Evolutionary conservation across 2,888 invertebrate genomes (phyloP), one percentile per base, ranked within the genome.

Genomic region (Heliconius cydno): DNA sequence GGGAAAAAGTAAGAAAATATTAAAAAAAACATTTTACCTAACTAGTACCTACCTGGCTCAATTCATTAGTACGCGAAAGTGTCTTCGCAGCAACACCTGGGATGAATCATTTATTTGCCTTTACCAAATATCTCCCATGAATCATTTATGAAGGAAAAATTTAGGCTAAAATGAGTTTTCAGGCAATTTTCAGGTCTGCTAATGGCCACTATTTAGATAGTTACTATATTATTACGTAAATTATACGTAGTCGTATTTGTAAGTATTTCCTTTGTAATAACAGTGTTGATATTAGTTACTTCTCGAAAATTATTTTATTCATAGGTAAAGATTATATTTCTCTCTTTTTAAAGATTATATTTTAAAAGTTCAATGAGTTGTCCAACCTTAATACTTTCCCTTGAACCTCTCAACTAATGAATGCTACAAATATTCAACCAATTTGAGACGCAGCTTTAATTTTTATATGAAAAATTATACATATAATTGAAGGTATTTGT

Each of bases 61-160:
- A n/a, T 38, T 68, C n/a, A 68, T 68, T 68, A 68, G 38, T 12
- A 68, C 13, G 34, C 22, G 67, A 38, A n/a, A n/a, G 67, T 19
- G 41, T 41, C 22, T 7, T 7, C 46, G 41, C 15, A 25, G 41
- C 13, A 70, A 70, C 46, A 46, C 41, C 41, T 68, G 41, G 41
- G 25, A 70, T 46, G 46, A 70, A 70, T 70, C 41, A 70, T 46
- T 46, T 19, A 46, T 70, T 41, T 28, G 25, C 70, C 46, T 41
- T 70, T 70, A 25, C 25, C 70, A 6, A 70, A 70, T 46, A 70
- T 70, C 41, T n/a, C 3, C 6, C 70, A 46, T 70, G 15, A 70
- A 70, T 70, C 25, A 70, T 70, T 46, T 46, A 70, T 70, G 41
- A 70, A 46, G 41, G 15, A 19, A 38, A 19, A 7, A 19, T 52